A percentile compares a stretch with the other conserved stretches of the same genome.
These are phyloP conservation scores for Dryoscopus gambensis DNA, from an alignment of 2,113 vertebrate genomes.

Conservation along the genomic window DNA sequence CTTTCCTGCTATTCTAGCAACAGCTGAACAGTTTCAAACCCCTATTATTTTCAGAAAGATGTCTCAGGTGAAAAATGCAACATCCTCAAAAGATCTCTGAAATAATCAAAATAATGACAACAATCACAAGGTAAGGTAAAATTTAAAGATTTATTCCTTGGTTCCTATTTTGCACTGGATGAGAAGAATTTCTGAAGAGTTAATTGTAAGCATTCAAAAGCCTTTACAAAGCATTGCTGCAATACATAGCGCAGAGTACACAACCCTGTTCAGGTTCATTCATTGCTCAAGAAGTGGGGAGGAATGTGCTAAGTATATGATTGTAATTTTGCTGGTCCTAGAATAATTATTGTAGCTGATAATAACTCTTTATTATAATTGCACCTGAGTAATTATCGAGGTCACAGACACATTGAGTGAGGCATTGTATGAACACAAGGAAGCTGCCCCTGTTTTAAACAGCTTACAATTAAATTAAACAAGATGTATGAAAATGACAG, in stretches of 20 bases:
- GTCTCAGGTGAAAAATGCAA: background rate
- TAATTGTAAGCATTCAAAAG: background rate
- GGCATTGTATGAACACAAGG: background rate
- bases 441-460: slow-evolving; percentile 11
- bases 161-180: background rate
- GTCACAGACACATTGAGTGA: background rate
- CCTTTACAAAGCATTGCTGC: background rate
- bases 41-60: background rate
- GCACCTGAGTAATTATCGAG: background rate
- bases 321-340: background rate
- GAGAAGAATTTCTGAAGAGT: background rate
- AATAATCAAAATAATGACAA: background rate
- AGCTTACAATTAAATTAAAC: slow-evolving; percentile 26
- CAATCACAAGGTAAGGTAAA: background rate
- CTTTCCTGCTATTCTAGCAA: background rate
- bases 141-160: background rate
- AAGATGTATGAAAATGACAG: slow-evolving; percentile 1
- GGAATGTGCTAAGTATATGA: background rate
- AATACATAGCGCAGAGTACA: background rate
- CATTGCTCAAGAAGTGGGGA: background rate
- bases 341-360: slow-evolving; percentile 28
- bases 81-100: background rate
- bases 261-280: background rate
- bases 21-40: background rate
- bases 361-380: slow-evolving; percentile 39